A percentile compares a stretch with the other conserved stretches of the same genome.
These are phyloP conservation scores for Gryllus bimaculatus DNA, from an alignment of 1,140 invertebrate genomes.

Conservation along the genomic window DNA sequence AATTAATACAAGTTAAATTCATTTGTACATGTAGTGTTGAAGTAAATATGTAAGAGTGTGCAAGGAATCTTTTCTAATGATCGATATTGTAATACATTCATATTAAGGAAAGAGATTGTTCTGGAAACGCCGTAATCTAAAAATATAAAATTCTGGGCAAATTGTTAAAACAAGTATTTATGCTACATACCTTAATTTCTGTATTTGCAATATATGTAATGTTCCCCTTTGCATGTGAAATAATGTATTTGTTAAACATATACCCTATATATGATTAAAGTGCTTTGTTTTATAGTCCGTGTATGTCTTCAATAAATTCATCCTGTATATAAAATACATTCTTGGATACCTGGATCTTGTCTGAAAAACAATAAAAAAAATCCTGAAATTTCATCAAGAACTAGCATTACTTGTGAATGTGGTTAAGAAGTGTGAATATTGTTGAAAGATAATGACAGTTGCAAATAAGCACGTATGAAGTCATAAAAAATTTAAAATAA, in stretches of 20 bases:
- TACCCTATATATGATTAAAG: background rate
- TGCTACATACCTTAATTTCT: background rate
- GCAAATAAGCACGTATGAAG: no score
- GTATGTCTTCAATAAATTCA: background rate
- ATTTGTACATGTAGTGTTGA: background rate
- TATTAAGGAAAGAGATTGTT: background rate
- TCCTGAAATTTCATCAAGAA: no score
- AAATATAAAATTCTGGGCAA: background rate
- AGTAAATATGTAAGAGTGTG: background rate
- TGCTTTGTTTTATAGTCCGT: background rate
- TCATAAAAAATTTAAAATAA: no score
- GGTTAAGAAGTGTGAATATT: no score
- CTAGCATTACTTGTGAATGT: no score
- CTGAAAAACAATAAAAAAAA: no score
- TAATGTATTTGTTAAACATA: background rate
- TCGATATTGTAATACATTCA: background rate
- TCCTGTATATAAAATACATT: background rate
- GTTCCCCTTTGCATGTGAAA: background rate
- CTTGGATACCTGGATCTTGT: background rate
- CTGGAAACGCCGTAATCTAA: background rate
- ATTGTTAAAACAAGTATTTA: background rate
- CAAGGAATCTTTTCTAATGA: background rate
- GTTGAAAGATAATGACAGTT: no score
- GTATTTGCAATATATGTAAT: background rate
- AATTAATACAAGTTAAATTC: no score